phyloP scores from a whole-genome alignment of 2,888 invertebrate species.

The Pristionchus japonicus region DNA sequence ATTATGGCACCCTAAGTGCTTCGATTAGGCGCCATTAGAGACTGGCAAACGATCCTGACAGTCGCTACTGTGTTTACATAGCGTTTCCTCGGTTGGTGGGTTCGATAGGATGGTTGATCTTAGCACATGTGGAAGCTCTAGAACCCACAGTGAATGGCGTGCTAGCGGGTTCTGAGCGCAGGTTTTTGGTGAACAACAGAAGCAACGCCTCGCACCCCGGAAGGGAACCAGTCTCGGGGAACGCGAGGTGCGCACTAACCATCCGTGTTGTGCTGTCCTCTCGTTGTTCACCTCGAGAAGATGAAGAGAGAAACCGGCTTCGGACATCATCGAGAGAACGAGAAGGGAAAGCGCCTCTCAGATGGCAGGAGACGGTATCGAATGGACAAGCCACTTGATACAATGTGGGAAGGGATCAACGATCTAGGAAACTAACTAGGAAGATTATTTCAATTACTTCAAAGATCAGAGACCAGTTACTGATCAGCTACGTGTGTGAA shows the following conservation, averaged over 20 bases:
- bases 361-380: neutral
- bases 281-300: neutral
- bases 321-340: neutral
- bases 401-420: neutral
- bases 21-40: neutral
- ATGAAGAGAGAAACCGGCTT: neutral
- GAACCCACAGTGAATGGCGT: neutral
- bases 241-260: no score
- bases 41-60: neutral
- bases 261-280: neutral
- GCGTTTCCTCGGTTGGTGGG: no score
- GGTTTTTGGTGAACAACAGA: neutral
- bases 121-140: neutral
- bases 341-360: neutral
- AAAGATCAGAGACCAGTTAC: neutral
- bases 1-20: neutral
- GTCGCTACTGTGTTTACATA: no score
- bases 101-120: no score
- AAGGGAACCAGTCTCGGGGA: neutral
- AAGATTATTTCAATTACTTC: no score
- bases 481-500: neutral
- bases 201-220: neutral
- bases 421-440: neutral
- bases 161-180: neutral
- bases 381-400: neutral